Base-by-base conservation (phyloP, 2,113 vertebrate species). In the Neotragus pygmaeus region DNA sequence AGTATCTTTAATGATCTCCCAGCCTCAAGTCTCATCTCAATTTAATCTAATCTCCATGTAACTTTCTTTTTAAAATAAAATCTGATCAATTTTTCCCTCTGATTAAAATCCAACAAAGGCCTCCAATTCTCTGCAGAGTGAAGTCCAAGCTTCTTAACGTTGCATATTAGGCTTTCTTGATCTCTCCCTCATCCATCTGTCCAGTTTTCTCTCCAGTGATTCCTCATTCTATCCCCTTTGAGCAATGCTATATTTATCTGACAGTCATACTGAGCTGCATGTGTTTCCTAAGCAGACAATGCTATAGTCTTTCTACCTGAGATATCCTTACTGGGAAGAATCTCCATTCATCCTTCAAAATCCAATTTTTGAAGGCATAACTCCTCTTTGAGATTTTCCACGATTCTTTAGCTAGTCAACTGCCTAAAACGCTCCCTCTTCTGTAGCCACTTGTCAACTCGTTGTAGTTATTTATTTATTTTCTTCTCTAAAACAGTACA, bases 321-420 rank as follows among this genome's bases (percentile, higher is more conserved):
- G 66, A 28, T 53, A 60, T 28, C 8, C 11, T 90, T 30, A 23
- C 23, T 36, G 36, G 47, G 33, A 3, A 19, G 16, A 51, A 64
- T 96, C 96, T 78, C 33, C 43, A 78, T 58, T 93, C 27, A 12
- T 73, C 51, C 23, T 88, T 95, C 27, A 91, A 95, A 77, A 81
- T 66, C 36, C 45, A 57, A 11, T 55, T 85, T 23, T 80, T 80
- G 27, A 80, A 80, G 36, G 83, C 8, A 25, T 36, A 60, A 73
- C 25, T 77, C 39, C 11, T 70, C 55, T 91, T 39, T 70, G 62
- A 60, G 84, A 78, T 55, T 75, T 73, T 21, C 6, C 5, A 13
- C 1, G 6, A 33, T 3, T 58, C 17, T 86, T 70, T 60, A 36
- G 25, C 45, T 2, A 70, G 85, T 23, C 7, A 85, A 21, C 15